Conservation (phyloP, 2,888 invertebrate species). For the Prosapia bicincta region DNA sequence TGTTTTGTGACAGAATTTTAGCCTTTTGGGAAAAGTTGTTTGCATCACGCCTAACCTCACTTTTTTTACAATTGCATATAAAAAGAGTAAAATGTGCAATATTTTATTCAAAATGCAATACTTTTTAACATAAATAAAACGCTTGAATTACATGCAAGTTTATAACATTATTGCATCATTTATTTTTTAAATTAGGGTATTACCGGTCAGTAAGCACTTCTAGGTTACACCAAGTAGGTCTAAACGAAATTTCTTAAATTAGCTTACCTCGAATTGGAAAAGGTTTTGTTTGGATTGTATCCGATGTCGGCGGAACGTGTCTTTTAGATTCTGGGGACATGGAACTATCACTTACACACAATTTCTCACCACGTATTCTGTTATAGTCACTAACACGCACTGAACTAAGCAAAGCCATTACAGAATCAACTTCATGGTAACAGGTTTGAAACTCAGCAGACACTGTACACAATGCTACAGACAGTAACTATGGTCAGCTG, state of each 20-base stretch:
- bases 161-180: neutral
- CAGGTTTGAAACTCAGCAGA: neutral
- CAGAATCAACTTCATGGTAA: constrained; percentile 1
- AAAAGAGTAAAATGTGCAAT: too few species aligned
- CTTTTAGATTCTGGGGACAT: constrained; percentile 67
- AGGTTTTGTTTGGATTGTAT: constrained; percentile 85
- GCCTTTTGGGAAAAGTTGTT: too few species aligned
- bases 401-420: constrained; percentile 20
- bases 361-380: constrained; percentile 18
- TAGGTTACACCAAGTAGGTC: neutral
- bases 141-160: too few species aligned
- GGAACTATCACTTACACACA: constrained; percentile 48
- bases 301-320: constrained; percentile 52
- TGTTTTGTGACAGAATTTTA: too few species aligned
- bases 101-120: too few species aligned
- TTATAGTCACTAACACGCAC: constrained; percentile 24
- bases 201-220: neutral
- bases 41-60: neutral
- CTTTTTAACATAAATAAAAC: too few species aligned
- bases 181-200: too few species aligned
- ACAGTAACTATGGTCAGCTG: constrained; percentile 12
- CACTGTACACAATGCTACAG: neutral
- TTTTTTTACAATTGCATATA: too few species aligned
- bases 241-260: neutral
- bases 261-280: constrained; percentile 77